phyloP scores from a whole-genome alignment of 2,797 vertebrate species.

The Alfaro cultratus region DNA sequence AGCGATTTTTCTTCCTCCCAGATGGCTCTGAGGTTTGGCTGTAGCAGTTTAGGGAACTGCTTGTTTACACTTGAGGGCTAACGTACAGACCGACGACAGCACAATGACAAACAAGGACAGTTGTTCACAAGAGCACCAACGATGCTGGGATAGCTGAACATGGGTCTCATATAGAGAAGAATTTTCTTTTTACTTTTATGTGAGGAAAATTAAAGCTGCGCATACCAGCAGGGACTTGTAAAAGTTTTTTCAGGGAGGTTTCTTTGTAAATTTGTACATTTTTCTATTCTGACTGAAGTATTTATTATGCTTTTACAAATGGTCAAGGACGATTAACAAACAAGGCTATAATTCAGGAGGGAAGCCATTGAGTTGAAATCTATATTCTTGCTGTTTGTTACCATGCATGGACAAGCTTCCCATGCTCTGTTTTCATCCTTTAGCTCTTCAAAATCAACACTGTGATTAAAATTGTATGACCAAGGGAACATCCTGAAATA shows the following conservation, averaged over 20 bases:
- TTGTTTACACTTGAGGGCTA: slow-evolving; percentile 71
- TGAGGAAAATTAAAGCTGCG: slow-evolving; percentile 39
- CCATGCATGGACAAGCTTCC: slow-evolving; percentile 74
- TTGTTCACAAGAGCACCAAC: slow-evolving; percentile 18
- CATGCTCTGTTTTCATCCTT: slow-evolving; percentile 44
- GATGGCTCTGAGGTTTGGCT: slow-evolving; percentile 41
- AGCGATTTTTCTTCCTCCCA: slow-evolving; percentile 33
- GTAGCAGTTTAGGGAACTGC: slow-evolving; percentile 50
- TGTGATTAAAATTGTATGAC: slow-evolving; percentile 75
- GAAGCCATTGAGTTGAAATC: slow-evolving; percentile 76
- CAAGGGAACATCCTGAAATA: slow-evolving; percentile 36
- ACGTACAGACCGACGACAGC: slow-evolving; percentile 66
- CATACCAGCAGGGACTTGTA: slow-evolving; percentile 63
- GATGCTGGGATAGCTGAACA: slow-evolving; percentile 26
- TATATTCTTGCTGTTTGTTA: slow-evolving; percentile 77
- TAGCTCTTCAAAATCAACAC: slow-evolving; percentile 70
- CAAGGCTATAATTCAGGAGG: slow-evolving; percentile 78
- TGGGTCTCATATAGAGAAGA: slow-evolving; percentile 48
- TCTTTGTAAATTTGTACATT: slow-evolving; percentile 77
- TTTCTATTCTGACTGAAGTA: slow-evolving; percentile 61
- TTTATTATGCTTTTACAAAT: slow-evolving; percentile 71
- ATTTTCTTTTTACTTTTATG: slow-evolving; percentile 21
- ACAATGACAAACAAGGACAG: slow-evolving; percentile 64
- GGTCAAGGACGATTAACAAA: slow-evolving; percentile 67
- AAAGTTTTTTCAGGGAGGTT: slow-evolving; percentile 66